Percentiles rank a stretch among this genome's conserved stretches.
These are phyloP conservation scores for Yponomeuta malinellus DNA, from an alignment of 2,888 invertebrate genomes.

Conservation along the genomic window DNA sequence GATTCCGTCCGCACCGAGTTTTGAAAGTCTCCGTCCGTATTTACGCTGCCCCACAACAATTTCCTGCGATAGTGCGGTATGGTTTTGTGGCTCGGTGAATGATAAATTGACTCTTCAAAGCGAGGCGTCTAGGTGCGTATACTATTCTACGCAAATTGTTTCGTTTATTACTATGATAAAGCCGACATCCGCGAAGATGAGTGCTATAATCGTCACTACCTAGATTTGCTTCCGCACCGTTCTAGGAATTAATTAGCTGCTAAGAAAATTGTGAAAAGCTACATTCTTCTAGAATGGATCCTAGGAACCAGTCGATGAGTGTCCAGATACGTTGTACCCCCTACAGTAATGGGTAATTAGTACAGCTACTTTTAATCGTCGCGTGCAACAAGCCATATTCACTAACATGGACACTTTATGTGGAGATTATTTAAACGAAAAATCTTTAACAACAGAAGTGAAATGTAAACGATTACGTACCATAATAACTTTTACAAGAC, in stretches of 20 bases:
- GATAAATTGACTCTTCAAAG: slow-evolving; percentile 2
- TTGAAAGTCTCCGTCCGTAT: slow-evolving; percentile 4
- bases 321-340: not conserved
- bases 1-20: not conserved
- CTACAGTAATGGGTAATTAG: not conserved
- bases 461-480: not conserved
- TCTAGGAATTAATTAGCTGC: slow-evolving; percentile 1
- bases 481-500: not conserved
- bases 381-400: not conserved
- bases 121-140: not conserved
- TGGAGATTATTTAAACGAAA: not conserved
- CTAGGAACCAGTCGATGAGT: slow-evolving; percentile 4
- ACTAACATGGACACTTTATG: not conserved
- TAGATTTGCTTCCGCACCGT: not conserved
- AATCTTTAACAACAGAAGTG: not conserved
- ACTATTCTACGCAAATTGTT: not conserved
- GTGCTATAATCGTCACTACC: not conserved
- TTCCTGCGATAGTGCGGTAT: slow-evolving; percentile 6
- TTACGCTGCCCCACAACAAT: not conserved
- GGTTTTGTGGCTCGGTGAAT: slow-evolving; percentile 2
- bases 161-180: not conserved
- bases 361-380: not conserved
- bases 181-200: not conserved
- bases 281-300: slow-evolving; percentile 6
- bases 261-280: slow-evolving; percentile 3